Percentiles rank a stretch among this genome's conserved stretches.
Conservation (phyloP, 2,797 vertebrate species). For the Rhadinocentrus ornatus region DNA sequence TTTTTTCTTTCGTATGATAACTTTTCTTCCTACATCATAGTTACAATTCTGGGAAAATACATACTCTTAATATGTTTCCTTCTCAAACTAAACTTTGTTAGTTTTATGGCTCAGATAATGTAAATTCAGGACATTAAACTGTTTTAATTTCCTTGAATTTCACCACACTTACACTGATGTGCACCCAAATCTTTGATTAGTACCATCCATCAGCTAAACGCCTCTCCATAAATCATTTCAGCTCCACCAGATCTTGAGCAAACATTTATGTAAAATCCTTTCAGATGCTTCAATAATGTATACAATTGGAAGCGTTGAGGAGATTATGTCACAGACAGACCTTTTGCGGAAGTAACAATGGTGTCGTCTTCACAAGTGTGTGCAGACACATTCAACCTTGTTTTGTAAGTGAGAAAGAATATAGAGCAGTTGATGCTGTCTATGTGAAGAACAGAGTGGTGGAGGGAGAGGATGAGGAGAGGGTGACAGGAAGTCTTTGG, state of each 20-base stretch:
- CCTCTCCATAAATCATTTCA: conserved; percentile 17
- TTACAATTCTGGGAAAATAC: conserved; percentile 6
- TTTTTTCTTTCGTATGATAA: neutral
- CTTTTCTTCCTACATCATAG: neutral
- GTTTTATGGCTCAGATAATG: conserved; percentile 2
- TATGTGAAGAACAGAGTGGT: conserved; percentile 37
- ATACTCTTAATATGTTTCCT: neutral
- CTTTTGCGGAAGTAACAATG: conserved; percentile 53
- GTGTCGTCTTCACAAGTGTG: conserved; percentile 20
- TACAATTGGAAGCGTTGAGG: conserved; percentile 36
- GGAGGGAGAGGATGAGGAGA: conserved; percentile 5
- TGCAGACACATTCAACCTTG: neutral
- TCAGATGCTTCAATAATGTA: conserved; percentile 23
- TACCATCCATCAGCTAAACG: neutral
- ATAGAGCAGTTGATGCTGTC: conserved; percentile 44
- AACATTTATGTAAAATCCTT: conserved; percentile 36
- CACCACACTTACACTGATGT: neutral
- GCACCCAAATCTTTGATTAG: neutral
- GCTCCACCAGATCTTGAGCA: conserved; percentile 14
- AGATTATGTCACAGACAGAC: conserved; percentile 50
- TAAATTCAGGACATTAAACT: conserved; percentile 13
- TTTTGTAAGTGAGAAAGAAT: neutral
- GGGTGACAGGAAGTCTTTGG: conserved; percentile 48
- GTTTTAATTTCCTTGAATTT: neutral
- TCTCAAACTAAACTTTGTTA: neutral